Conservation (phyloP, 2,113 vertebrate genomes). For the Eubucco bourcierii region DNA sequence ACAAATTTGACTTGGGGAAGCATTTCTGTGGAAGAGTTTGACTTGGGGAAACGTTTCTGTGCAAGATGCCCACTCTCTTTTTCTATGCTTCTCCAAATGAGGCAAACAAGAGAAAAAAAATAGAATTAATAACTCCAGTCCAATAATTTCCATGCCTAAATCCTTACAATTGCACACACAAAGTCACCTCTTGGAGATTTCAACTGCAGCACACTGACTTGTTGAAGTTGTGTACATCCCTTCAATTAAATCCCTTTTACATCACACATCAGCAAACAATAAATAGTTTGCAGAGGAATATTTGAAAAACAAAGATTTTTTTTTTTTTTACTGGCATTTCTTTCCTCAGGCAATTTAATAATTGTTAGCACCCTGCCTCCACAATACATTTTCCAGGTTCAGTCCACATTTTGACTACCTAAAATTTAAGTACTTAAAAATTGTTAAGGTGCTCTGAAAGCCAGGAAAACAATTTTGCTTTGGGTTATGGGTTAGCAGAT, state of each 20-base stretch:
- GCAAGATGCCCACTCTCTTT: background rate
- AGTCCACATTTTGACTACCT: background rate
- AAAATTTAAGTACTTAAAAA: background rate
- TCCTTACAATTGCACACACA: background rate
- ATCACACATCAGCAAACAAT: background rate
- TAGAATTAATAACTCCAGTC: background rate
- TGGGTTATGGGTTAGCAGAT: background rate
- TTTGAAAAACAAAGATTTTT: background rate
- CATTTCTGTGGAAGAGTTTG: no score
- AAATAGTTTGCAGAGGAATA: background rate
- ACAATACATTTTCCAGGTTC: background rate
- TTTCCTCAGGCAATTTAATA: background rate
- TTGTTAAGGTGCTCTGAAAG: background rate
- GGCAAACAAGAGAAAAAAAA: background rate
- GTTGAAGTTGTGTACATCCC: background rate
- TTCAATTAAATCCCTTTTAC: background rate
- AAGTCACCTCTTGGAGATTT: background rate
- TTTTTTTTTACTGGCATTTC: background rate
- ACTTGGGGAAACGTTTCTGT: no score
- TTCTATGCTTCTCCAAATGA: background rate
- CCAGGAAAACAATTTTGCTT: background rate
- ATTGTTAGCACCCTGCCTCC: background rate
- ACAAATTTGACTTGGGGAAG: no score
- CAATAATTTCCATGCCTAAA: background rate
- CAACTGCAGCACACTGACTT: background rate